A percentile compares a stretch with the other conserved stretches of the same genome.
These are phyloP conservation scores for Myripristis murdjan DNA, from an alignment of 2,797 vertebrate species.

Conservation along the genomic window DNA sequence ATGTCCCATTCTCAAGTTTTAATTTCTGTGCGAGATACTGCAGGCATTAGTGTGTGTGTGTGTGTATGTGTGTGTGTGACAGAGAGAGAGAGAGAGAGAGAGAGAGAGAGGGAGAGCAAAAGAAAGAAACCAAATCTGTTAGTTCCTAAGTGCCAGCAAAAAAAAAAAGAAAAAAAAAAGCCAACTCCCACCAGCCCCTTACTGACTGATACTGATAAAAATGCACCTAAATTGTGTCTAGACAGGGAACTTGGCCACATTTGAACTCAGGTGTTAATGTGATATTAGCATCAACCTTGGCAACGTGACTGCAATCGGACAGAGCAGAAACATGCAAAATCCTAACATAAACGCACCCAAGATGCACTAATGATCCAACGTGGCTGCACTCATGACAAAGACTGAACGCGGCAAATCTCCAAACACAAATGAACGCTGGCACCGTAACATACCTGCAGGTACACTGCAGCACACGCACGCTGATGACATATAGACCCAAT, in stretches of 20 bases:
- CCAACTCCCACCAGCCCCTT: conserved; percentile 4
- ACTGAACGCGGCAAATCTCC: too few species aligned
- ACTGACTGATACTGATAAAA: conserved; percentile 1
- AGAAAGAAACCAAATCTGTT: conserved; percentile 5
- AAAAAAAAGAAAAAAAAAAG: too few species aligned
- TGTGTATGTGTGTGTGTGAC: conserved; percentile 28
- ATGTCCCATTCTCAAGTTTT: conserved; percentile 53
- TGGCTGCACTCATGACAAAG: too few species aligned
- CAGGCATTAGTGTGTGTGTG: conserved; percentile 33
- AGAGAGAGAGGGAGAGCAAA: background rate
- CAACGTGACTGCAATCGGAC: background rate
- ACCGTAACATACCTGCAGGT: too few species aligned
- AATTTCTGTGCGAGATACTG: conserved; percentile 36
- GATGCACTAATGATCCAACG: background rate
- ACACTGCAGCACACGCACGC: too few species aligned
- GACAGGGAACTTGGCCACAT: background rate
- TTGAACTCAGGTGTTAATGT: background rate
- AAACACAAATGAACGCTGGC: too few species aligned
- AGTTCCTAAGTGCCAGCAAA: background rate
- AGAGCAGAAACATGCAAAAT: background rate
- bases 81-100: conserved; percentile 7
- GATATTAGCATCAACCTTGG: background rate
- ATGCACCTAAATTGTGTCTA: conserved; percentile 1
- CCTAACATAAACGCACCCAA: background rate
- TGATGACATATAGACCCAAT: too few species aligned